Base-by-base conservation (phyloP, 2,797 vertebrate species). In the Sphenopsis melanotis region DNA sequence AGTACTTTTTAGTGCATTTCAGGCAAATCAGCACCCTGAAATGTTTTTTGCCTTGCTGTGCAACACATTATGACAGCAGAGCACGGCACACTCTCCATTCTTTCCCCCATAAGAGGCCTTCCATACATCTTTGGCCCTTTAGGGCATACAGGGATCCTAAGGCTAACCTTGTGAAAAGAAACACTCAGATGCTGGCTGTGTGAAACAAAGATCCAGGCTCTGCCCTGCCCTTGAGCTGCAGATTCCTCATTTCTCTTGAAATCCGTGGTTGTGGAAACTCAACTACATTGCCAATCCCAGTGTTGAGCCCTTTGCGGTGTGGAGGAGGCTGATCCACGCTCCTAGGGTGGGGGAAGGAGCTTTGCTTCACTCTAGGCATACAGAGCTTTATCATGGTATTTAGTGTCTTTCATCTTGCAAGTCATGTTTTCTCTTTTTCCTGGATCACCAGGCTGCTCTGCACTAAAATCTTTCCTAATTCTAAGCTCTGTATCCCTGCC, bases 201-300 rank as follows among this genome's bases (percentile, higher is more conserved):
- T 11, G 23, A 50, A 75, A 17, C 13, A 27, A 47, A 89, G 32
- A 15, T 61, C n/a, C 49, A 55, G 77, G 13, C 39, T 80, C 47
- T 56, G 1, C 27, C n/a, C 39, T 44, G 64, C 26, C 65, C 15
- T 12, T 41, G 37, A 72, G 27, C 42, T 65, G 46, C 47, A 65
- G 32, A 42, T 77, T 77, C 65, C 44, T 59, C 74, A 9, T 18
- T 41, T 11, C 41, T 30, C 47, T 59, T 46, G 49, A 53, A 47
- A 70, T 42, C 50, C 5, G 0, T 46, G 65, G 6, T 24, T 55
- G 30, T 69, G 84, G 46, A 55, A 89, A 18, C 24, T 46, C 36
- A 8, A 47, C 32, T 61, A 0, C 1, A 0, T 70, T 37, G 11
- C 39, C 37, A 39, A 11, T 63, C 16, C 19, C 8, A 10, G 5